A percentile compares a stretch with the other conserved stretches of the same genome.
Evolutionary conservation across 2,113 vertebrate species (phyloP).

Genomic region (Eudyptes chrysolophus): DNA sequence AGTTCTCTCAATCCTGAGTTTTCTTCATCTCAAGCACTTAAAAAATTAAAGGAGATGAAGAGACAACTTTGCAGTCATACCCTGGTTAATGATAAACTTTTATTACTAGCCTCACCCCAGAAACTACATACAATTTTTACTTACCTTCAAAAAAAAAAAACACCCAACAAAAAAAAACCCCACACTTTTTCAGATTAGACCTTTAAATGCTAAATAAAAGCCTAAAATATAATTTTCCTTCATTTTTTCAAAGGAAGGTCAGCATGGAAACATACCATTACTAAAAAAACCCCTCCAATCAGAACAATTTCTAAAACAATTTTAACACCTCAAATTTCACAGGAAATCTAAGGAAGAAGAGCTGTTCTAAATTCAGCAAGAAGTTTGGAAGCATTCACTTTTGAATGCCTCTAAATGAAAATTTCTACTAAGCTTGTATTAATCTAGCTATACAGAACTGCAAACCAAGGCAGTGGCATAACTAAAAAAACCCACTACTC

Average conservation of each 20-base stretch:
- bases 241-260: neutral
- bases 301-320: neutral
- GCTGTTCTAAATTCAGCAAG: neutral
- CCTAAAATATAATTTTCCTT: neutral
- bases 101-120: neutral
- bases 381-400: neutral
- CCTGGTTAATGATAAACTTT: slow-evolving; percentile 23
- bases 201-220: neutral
- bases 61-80: neutral
- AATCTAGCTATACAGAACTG: neutral
- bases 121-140: neutral
- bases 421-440: neutral
- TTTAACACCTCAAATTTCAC: neutral
- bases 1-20: neutral
- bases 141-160: neutral
- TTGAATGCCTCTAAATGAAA: neutral
- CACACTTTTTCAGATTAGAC: neutral
- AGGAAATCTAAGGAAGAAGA: neutral
- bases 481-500: neutral
- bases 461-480: neutral
- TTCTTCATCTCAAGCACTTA: neutral
- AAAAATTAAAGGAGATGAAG: neutral
- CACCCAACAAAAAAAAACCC: too few species aligned
- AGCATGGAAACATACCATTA: neutral
- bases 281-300: neutral